Evolutionary conservation across 2,888 invertebrate species (phyloP).

Genomic region (Micropterix aruncella): DNA sequence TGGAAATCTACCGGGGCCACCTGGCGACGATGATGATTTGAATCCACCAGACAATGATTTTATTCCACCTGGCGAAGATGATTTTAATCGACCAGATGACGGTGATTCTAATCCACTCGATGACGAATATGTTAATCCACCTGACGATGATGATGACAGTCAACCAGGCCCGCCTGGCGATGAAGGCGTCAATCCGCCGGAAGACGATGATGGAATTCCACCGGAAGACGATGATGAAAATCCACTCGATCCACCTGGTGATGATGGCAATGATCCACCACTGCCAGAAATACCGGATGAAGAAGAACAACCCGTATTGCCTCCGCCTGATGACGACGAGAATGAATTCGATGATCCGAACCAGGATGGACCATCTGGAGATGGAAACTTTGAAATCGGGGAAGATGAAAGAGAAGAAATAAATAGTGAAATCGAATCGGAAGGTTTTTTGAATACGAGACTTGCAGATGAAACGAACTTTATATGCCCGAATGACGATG

Average conservation of each 20-base stretch:
- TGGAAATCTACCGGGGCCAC: background rate
- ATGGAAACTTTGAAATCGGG: background rate
- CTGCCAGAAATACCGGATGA: background rate
- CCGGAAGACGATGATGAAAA: no score
- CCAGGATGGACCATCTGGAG: background rate
- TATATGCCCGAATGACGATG: background rate
- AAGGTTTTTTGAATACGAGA: background rate
- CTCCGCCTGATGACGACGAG: no score
- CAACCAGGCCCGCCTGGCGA: no score
- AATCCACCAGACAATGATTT: background rate
- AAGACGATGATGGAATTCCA: no score
- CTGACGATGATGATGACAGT: no score
- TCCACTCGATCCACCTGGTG: no score
- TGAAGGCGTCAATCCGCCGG: background rate
- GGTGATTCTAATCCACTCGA: no score
- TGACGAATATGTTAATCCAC: background rate
- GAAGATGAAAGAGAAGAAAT: background rate
- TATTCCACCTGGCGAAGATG: no score
- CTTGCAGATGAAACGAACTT: background rate
- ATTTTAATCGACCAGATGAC: background rate
- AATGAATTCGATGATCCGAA: background rate
- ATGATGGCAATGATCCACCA: no score
- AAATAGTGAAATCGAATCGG: background rate
- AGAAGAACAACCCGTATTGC: background rate
- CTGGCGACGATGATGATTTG: background rate